Evolutionary conservation across 2,888 invertebrate genomes (phyloP).

Genomic region (Lithosia quadra): DNA sequence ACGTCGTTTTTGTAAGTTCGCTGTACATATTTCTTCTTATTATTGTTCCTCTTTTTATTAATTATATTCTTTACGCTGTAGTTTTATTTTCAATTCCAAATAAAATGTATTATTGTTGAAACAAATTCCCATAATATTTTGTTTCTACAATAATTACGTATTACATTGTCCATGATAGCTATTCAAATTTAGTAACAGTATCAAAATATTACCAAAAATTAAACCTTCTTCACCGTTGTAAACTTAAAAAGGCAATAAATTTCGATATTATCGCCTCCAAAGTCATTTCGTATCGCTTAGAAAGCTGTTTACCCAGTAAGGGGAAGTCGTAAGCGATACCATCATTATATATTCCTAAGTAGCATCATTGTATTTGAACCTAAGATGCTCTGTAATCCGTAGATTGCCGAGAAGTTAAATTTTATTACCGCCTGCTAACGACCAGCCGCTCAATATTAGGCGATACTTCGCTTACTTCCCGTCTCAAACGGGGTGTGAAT

Average conservation of each 20-base stretch:
- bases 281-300: conserved; percentile 24
- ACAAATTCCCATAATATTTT: no score
- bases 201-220: background rate
- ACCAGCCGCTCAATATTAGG: conserved; percentile 51
- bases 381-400: conserved; percentile 42
- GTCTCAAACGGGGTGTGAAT: conserved; percentile 55
- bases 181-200: background rate
- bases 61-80: background rate
- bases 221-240: background rate
- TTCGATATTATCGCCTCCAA: conserved; percentile 13
- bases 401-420: conserved; percentile 54
- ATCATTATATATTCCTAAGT: conserved; percentile 40
- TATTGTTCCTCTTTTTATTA: background rate
- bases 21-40: background rate
- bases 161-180: background rate
- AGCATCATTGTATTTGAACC: conserved; percentile 38
- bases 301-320: conserved; percentile 30
- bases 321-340: conserved; percentile 38
- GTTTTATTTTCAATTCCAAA: background rate
- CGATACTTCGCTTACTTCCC: conserved; percentile 48
- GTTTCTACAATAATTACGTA: background rate
- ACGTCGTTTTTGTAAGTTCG: background rate
- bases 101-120: background rate
- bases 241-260: conserved; percentile 12
- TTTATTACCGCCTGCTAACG: conserved; percentile 54